Percentiles rank a stretch among this genome's conserved stretches.
These are phyloP conservation scores for Ips nitidus DNA, from an alignment of 1,140 invertebrate genomes.

Conservation along the genomic window DNA sequence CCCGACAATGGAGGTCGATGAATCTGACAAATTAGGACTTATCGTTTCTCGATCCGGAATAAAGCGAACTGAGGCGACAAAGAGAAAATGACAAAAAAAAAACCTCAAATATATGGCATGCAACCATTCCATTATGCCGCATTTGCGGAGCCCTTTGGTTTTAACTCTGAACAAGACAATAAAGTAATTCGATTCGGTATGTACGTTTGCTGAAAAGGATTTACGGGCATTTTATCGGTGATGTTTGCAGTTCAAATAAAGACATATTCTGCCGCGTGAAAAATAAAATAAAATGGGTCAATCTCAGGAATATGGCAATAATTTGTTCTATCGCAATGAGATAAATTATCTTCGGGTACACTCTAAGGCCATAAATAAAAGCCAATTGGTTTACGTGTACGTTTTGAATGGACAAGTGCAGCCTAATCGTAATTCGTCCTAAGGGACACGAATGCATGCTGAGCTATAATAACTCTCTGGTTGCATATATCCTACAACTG, in stretches of 20 bases:
- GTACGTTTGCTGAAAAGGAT: too few species aligned
- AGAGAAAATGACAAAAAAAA: slow-evolving; percentile 1
- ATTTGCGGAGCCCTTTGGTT: slow-evolving; percentile 8
- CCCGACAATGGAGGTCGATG: slow-evolving; percentile 18
- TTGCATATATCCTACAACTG: slow-evolving; percentile 23
- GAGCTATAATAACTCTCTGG: slow-evolving; percentile 35
- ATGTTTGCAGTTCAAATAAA: too few species aligned
- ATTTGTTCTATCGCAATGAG: background rate
- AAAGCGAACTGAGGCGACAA: slow-evolving; percentile 2
- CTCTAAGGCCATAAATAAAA: slow-evolving; percentile 31
- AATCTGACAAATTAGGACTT: slow-evolving; percentile 28
- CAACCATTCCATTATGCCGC: background rate
- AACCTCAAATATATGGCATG: slow-evolving; percentile 7
- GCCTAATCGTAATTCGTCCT: slow-evolving; percentile 37
- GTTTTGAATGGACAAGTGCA: slow-evolving; percentile 37
- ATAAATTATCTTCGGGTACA: slow-evolving; percentile 28
- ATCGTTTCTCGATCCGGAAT: slow-evolving; percentile 14
- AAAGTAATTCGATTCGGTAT: background rate
- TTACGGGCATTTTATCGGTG: too few species aligned
- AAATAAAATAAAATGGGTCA: background rate
- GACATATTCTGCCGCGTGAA: background rate
- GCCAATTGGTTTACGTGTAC: slow-evolving; percentile 37
- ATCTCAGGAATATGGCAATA: slow-evolving; percentile 1
- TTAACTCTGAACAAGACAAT: slow-evolving; percentile 3
- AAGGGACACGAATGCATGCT: slow-evolving; percentile 33